phyloP scores from a whole-genome alignment of 92 coral and sea anemone species.

The Epizoanthus ramosus region DNA sequence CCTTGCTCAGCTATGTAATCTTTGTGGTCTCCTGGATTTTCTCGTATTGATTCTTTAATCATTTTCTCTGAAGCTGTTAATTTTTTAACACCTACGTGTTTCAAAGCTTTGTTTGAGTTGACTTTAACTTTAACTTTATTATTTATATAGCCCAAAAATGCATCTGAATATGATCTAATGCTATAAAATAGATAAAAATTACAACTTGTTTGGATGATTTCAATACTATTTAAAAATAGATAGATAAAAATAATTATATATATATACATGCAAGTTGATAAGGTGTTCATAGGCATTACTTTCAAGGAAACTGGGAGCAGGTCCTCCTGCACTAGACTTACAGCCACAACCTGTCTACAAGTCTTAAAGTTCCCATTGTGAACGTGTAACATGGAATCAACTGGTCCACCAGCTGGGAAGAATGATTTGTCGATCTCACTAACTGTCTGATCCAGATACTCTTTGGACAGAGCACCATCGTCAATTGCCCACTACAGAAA shows the following conservation, averaged over 20 bases:
- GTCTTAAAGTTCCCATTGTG: conserved; percentile 38
- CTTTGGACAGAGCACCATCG: conserved; percentile 24
- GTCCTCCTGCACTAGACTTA: conserved; percentile 22
- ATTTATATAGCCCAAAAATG: no score
- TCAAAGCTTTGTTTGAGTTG: conserved; percentile 15
- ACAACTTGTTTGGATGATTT: no score
- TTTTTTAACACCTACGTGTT: conserved; percentile 13
- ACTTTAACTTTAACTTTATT: no score
- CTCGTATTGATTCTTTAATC: conserved; percentile 22
- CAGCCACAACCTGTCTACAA: conserved; percentile 36
- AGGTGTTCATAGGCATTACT: conserved; percentile 2
- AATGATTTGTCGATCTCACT: conserved; percentile 10
- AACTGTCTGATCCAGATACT: conserved; percentile 27
- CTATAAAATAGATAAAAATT: no score
- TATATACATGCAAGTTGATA: no score
- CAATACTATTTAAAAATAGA: no score
- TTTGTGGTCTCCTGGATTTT: conserved; percentile 32
- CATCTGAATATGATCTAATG: no score
- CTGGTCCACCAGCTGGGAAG: conserved; percentile 23
- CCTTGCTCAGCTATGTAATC: conserved; percentile 49
- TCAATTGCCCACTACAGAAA: no score
- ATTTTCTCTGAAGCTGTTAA: conserved; percentile 25
- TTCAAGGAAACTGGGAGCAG: conserved; percentile 26
- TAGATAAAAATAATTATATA: no score
- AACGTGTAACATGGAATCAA: conserved; percentile 26